These are phyloP conservation scores for Xanthia togata DNA, from an alignment of 2,888 invertebrate species.

Conservation along the genomic window DNA sequence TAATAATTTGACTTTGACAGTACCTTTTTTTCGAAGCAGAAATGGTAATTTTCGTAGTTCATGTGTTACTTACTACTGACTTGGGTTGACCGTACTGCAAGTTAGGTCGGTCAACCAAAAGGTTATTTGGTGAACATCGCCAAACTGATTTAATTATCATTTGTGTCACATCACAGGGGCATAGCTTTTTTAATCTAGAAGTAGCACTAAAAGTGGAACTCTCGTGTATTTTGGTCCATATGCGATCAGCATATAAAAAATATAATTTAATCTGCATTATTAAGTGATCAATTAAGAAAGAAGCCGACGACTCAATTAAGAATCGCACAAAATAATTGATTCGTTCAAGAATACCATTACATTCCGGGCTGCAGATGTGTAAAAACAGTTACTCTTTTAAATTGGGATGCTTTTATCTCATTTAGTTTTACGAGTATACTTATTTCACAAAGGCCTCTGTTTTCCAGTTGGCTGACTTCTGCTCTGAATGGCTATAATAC, in stretches of 20 bases:
- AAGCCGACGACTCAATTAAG: constrained; percentile 47
- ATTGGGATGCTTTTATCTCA: constrained; percentile 1
- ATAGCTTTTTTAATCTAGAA: neutral
- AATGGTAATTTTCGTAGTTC: neutral
- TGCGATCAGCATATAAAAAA: constrained; percentile 29
- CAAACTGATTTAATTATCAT: neutral
- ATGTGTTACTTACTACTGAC: neutral
- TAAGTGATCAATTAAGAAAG: constrained; percentile 51
- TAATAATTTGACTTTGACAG: too few species aligned
- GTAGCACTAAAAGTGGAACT: neutral
- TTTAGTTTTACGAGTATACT: neutral
- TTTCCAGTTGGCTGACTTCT: neutral
- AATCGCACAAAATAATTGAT: constrained; percentile 46
- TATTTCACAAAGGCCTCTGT: neutral
- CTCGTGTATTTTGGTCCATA: neutral
- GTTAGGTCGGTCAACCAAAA: neutral
- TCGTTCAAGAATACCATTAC: constrained; percentile 36
- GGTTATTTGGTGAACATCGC: neutral
- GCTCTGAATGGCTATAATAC: too few species aligned
- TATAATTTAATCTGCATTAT: constrained; percentile 51
- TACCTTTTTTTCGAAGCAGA: neutral
- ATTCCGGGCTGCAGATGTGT: constrained; percentile 16
- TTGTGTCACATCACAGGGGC: neutral
- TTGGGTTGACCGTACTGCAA: neutral
- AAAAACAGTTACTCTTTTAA: constrained; percentile 12